Conservation (phyloP, 2,888 invertebrate species). For the Sericinus montela region DNA sequence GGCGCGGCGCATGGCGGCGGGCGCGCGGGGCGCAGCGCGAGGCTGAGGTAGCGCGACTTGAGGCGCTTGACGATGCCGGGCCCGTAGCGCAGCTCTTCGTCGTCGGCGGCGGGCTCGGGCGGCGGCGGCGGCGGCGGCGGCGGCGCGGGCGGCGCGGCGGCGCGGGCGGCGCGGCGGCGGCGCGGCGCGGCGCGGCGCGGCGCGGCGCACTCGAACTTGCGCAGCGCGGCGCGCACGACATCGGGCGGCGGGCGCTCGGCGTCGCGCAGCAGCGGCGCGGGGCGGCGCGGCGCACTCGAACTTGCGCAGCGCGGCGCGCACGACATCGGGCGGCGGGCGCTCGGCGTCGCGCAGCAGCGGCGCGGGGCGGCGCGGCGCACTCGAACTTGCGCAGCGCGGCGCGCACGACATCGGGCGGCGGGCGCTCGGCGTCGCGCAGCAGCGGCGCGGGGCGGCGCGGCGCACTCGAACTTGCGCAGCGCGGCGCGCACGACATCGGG, state of each 20-base stretch:
- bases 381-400: too few relatives aligned
- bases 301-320: too few relatives aligned
- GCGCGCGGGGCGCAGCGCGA: slow-evolving; percentile 85
- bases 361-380: too few relatives aligned
- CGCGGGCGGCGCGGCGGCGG: slow-evolving; percentile 67
- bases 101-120: slow-evolving; percentile 42
- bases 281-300: slow-evolving; percentile 30
- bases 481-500: too few relatives aligned
- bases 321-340: slow-evolving; percentile 43
- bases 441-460: too few relatives aligned
- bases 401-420: too few relatives aligned
- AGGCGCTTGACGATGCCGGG: slow-evolving; percentile 94
- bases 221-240: slow-evolving; percentile 83
- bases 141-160: slow-evolving; percentile 34
- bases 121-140: slow-evolving; percentile 48
- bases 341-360: slow-evolving; percentile 58
- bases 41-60: slow-evolving; percentile 91
- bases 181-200: too few relatives aligned
- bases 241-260: slow-evolving; percentile 42
- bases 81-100: slow-evolving; percentile 92
- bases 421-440: too few relatives aligned
- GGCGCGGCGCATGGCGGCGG: slow-evolving; percentile 87
- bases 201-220: too few relatives aligned
- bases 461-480: too few relatives aligned
- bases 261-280: slow-evolving; percentile 46